These are phyloP conservation scores for Thera obeliscata DNA, from an alignment of 2,888 invertebrate genomes.

Conservation along the genomic window DNA sequence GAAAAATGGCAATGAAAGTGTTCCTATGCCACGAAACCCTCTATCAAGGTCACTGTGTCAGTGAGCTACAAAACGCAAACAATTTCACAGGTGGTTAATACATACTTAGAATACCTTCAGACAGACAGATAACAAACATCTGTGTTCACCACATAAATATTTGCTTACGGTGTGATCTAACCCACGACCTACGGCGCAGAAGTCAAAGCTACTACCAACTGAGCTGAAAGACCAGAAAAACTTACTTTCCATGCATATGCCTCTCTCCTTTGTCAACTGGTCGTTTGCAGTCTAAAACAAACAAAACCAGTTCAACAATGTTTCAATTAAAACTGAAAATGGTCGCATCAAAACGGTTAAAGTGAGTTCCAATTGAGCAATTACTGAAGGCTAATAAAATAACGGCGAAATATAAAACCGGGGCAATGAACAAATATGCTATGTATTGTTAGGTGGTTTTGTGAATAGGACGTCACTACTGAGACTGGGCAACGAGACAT, in stretches of 20 bases:
- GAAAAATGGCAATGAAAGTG: no score
- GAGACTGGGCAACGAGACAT: no score
- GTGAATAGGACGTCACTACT: no score
- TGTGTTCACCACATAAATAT: no score
- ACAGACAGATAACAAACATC: no score
- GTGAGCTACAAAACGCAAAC: neutral
- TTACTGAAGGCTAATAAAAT: constrained; percentile 20
- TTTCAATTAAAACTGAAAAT: constrained; percentile 31
- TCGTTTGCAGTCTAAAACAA: constrained; percentile 59
- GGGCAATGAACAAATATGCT: constrained; percentile 3
- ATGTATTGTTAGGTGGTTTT: neutral
- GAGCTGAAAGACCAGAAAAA: constrained; percentile 18
- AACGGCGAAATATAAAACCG: constrained; percentile 7
- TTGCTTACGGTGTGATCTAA: no score
- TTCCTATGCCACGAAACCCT: no score
- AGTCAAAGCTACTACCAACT: no score
- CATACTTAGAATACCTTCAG: no score
- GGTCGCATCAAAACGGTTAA: constrained; percentile 34
- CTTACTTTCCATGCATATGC: constrained; percentile 59
- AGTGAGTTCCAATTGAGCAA: constrained; percentile 30
- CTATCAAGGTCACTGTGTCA: neutral
- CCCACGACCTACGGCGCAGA: no score
- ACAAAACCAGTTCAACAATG: constrained; percentile 26
- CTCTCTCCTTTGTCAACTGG: constrained; percentile 56
- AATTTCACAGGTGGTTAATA: neutral